A percentile compares a stretch with the other conserved stretches of the same genome.
Evolutionary conservation across 2,113 vertebrate genomes (phyloP).

Genomic region (Athene cunicularia): DNA sequence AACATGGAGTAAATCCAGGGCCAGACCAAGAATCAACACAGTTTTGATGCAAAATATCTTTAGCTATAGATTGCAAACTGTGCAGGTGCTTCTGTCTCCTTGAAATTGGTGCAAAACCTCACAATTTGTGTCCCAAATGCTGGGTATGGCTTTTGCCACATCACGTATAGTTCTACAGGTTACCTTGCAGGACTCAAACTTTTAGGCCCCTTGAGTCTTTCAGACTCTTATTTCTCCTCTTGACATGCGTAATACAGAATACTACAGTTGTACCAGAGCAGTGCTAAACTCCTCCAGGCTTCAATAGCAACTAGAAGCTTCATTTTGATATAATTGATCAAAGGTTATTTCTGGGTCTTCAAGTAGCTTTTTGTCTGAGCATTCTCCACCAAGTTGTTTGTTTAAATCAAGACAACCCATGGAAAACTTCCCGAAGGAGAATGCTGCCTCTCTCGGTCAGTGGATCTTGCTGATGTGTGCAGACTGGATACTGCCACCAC

Average conservation of each 20-base stretch:
- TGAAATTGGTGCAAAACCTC: neutral
- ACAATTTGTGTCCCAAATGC: neutral
- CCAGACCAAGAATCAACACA: neutral
- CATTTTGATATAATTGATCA: neutral
- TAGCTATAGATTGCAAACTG: fast-evolving
- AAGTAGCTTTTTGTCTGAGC: neutral
- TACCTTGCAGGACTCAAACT: neutral
- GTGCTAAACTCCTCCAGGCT: neutral
- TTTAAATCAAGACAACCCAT: neutral
- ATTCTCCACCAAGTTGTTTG: neutral
- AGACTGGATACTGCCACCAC: neutral
- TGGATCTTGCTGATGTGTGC: neutral
- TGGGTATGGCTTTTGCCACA: neutral
- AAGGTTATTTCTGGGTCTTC: neutral
- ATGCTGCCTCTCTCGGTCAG: neutral
- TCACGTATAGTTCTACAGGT: fast-evolving
- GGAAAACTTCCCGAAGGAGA: neutral
- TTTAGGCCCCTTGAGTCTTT: neutral
- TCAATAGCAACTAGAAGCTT: neutral
- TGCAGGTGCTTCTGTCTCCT: neutral
- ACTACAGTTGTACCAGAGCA: neutral
- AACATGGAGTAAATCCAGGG: neutral
- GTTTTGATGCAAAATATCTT: neutral
- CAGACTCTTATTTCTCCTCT: neutral
- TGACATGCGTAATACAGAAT: neutral